Percentiles rank a stretch among this genome's conserved stretches.
Evolutionary conservation across 1,140 invertebrate species (phyloP).

Genomic region (Rhizoglyphus robini): DNA sequence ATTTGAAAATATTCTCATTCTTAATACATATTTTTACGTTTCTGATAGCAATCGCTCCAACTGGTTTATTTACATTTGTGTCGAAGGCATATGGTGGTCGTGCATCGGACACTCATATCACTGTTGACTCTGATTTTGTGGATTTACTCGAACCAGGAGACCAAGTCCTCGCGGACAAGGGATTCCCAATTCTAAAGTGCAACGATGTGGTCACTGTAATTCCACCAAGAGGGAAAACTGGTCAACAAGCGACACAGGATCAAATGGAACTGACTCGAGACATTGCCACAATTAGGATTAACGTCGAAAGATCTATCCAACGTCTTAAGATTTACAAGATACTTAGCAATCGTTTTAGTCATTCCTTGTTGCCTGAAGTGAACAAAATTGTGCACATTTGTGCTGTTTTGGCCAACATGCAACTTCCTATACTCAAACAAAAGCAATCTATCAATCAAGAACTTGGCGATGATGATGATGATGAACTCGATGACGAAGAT

Average conservation of each 20-base stretch:
- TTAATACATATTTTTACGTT: too few species aligned
- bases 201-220: neutral
- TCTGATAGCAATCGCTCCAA: neutral
- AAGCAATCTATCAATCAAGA: neutral
- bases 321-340: neutral
- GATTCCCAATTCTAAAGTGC: neutral
- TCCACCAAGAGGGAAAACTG: neutral
- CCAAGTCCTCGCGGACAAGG: neutral
- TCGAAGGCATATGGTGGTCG: neutral
- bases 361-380: neutral
- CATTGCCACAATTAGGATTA: too few species aligned
- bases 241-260: neutral
- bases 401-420: neutral
- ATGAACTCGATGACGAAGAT: too few species aligned
- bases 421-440: neutral
- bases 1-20: too few species aligned
- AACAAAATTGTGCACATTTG: neutral
- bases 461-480: too few species aligned
- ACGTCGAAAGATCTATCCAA: neutral
- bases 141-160: neutral
- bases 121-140: neutral
- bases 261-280: too few species aligned
- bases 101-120: neutral
- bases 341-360: neutral
- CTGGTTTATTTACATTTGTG: neutral